Percentiles rank a stretch among this genome's conserved stretches.
Evolutionary conservation across 2,797 vertebrate species (phyloP).

Genomic region (Muscicapa comitata): DNA sequence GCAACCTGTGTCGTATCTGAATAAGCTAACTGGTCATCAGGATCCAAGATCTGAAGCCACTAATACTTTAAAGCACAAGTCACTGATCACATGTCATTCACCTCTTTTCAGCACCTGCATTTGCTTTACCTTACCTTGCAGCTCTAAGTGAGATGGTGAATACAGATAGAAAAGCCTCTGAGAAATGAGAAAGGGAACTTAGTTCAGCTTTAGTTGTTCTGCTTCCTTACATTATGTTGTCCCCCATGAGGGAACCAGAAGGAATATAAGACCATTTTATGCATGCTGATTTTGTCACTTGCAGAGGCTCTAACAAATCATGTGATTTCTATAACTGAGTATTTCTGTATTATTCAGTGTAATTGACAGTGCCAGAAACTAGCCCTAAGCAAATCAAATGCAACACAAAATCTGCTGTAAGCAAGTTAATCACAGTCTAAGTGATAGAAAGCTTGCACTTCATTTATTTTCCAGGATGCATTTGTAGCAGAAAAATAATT

Average conservation of each 20-base stretch:
- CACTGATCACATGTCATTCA: neutral
- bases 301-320: neutral
- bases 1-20: neutral
- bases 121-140: neutral
- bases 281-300: constrained; percentile 3
- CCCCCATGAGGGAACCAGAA: neutral
- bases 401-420: constrained; percentile 41
- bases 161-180: neutral
- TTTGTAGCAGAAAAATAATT: constrained; percentile 45
- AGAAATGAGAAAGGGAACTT: neutral
- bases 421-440: constrained; percentile 56
- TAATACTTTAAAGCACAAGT: neutral
- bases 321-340: constrained; percentile 17
- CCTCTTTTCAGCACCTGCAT: neutral
- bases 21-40: neutral
- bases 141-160: neutral
- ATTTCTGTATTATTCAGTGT: constrained; percentile 38
- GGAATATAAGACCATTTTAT: neutral
- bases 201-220: neutral
- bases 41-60: neutral
- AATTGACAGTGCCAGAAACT: constrained; percentile 54
- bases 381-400: constrained; percentile 48
- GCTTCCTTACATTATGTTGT: neutral
- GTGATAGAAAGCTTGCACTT: constrained; percentile 43
- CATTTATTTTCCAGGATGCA: constrained; percentile 29